Evolutionary conservation across 2,113 vertebrate genomes (phyloP), one percentile per base, ranked within the genome.

Genomic region (Hippocampus zosterae): DNA sequence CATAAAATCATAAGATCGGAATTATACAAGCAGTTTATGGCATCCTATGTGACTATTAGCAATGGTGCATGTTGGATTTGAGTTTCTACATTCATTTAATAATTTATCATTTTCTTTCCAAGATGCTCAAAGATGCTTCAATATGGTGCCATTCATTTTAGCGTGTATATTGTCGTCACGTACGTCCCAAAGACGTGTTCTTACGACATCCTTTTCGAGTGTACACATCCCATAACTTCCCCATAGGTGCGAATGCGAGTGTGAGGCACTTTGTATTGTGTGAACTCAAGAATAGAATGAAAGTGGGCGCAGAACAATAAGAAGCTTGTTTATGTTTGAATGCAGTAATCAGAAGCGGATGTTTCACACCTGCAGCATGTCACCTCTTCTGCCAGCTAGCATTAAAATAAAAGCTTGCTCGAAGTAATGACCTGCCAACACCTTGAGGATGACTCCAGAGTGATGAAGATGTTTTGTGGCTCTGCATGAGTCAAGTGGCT

Each of bases 401-500:
- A 65, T 65, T 65, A 65, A 46, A 46, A 44, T 23, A 65, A 46
- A 65, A 46, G n/a, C 63, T 65, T 1, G 63, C 63, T 65, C 9
- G 7, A 46, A 65, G 63, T 65, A 23, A 65, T 46, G 63, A 65
- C 63, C 63, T 65, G 63, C 63, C 63, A 65, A 65, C 63, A 65
- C 63, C 63, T 65, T 65, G 63, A 65, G 42, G 63, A 65, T 65
- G 63, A 65, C 42, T 27, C 41, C 16, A 16, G 16, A 44, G 42
- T 65, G 63, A 44, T 27, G 63, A 65, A 46, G 42, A 46, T 72
- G 69, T 72, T 79, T 70, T 46, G 3, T 21, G 40, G 21, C 71
- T 72, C 23, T 57, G 42, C 63, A 10, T 65, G 63, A 65, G 63
- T 65, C 63, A 65, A 65, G 63, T 10, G 63, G 63, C 63, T 25